Evolutionary conservation across 92 coral and sea anemone species (phyloP).

Genomic region (Palythoa grandis): DNA sequence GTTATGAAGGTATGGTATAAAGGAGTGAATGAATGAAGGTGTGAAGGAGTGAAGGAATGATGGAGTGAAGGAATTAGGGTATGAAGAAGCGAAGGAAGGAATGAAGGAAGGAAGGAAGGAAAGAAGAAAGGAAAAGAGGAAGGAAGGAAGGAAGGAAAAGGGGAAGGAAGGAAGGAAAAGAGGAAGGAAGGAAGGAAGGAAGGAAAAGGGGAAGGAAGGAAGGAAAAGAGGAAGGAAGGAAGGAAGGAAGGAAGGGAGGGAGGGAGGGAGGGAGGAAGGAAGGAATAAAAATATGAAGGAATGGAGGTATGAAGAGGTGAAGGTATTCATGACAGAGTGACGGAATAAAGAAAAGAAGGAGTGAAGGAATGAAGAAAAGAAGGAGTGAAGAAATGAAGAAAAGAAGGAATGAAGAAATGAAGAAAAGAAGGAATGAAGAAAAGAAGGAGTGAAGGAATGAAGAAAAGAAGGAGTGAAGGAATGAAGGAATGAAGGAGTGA

Average conservation of each 20-base stretch:
- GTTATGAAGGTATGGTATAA: too few relatives aligned
- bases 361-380: not conserved
- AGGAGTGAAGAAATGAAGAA: too few relatives aligned
- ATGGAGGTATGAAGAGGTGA: too few relatives aligned
- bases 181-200: not conserved
- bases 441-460: not conserved
- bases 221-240: not conserved
- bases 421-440: not conserved
- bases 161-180: not conserved
- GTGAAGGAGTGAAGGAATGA: not conserved
- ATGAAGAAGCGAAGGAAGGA: too few relatives aligned
- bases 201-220: not conserved
- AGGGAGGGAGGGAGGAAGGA: not conserved
- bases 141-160: not conserved
- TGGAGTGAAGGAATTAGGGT: too few relatives aligned
- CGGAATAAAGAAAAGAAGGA: not conserved
- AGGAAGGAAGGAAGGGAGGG: not conserved
- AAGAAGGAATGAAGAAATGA: not conserved
- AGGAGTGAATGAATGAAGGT: too few relatives aligned
- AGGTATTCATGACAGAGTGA: too few relatives aligned
- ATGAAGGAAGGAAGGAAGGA: not conserved
- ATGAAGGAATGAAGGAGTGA: not conserved
- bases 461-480: not conserved
- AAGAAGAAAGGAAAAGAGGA: not conserved
- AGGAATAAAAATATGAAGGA: not conserved